Conservation (phyloP, 1,140 invertebrate genomes). For the Tribolium castaneum region DNA sequence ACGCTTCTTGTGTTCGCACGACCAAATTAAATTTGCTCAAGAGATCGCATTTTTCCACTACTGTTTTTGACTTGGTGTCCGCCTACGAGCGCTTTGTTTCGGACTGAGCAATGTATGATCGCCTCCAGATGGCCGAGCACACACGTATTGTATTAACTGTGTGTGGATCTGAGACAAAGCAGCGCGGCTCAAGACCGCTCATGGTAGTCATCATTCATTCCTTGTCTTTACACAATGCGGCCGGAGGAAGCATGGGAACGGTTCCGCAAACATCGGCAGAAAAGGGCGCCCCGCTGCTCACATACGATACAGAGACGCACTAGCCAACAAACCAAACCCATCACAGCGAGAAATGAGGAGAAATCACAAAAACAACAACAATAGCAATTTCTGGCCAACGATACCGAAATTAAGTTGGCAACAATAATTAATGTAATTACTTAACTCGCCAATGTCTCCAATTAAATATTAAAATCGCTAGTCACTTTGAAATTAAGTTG, state of each 20-base stretch:
- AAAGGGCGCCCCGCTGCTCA: conserved; percentile 16
- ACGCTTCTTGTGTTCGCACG: conserved; percentile 38
- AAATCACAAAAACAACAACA: no score
- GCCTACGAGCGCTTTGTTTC: not conserved
- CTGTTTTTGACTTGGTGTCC: not conserved
- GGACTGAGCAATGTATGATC: conserved; percentile 8
- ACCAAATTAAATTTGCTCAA: conserved; percentile 16
- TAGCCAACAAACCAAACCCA: not conserved
- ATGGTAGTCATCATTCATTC: conserved; percentile 39
- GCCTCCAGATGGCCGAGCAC: conserved; percentile 7
- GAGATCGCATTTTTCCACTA: no score
- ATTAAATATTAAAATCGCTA: no score
- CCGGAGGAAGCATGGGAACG: conserved; percentile 40
- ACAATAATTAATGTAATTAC: no score
- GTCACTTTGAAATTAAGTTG: no score
- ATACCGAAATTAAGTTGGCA: no score
- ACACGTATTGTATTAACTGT: conserved; percentile 16
- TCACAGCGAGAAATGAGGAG: no score
- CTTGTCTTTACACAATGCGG: conserved; percentile 35
- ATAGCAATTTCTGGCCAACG: no score
- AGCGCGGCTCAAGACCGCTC: conserved; percentile 11
- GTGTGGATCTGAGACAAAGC: conserved; percentile 12
- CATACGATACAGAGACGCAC: conserved; percentile 2
- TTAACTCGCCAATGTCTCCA: no score
- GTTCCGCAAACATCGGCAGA: conserved; percentile 29